Conservation (phyloP, 2,888 invertebrate genomes). For the Agrilus cyanescens region DNA sequence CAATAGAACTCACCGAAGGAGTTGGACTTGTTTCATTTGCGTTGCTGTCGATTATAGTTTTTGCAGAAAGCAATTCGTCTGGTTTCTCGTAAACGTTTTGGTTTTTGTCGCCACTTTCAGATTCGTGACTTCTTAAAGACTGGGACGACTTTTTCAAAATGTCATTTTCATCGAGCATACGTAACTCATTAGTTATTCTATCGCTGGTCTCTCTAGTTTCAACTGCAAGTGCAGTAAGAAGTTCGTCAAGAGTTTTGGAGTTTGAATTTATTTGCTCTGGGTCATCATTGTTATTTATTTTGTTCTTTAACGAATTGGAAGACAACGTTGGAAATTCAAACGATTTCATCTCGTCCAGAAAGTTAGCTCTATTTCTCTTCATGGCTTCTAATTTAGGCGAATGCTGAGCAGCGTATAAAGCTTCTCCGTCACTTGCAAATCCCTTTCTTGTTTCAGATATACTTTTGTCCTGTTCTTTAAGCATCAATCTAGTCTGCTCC, state of each 20-base stretch:
- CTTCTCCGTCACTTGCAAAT: slow-evolving; percentile 33
- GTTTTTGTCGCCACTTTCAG: slow-evolving; percentile 26
- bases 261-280: neutral
- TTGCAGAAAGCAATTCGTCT: too few species aligned
- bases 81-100: slow-evolving; percentile 4
- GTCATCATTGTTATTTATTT: slow-evolving; percentile 5
- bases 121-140: too few species aligned
- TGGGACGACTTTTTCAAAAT: slow-evolving; percentile 6
- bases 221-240: slow-evolving; percentile 58
- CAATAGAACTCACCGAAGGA: too few species aligned
- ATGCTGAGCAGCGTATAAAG: slow-evolving; percentile 14
- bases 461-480: slow-evolving; percentile 32
- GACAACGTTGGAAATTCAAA: slow-evolving; percentile 14
- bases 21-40: too few species aligned
- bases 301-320: slow-evolving; percentile 3
- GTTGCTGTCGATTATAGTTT: too few species aligned
- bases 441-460: slow-evolving; percentile 29
- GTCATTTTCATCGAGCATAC: slow-evolving; percentile 21
- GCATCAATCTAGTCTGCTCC: slow-evolving; percentile 34
- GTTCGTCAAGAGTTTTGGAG: slow-evolving; percentile 48
- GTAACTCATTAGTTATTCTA: slow-evolving; percentile 46
- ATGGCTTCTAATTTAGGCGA: slow-evolving; percentile 20
- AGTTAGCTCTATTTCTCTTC: slow-evolving; percentile 30
- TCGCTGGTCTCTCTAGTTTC: slow-evolving; percentile 67
- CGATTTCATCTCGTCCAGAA: slow-evolving; percentile 27